Evolutionary conservation across 2,888 invertebrate genomes (phyloP).

Genomic region (Leptinotarsa juncta): DNA sequence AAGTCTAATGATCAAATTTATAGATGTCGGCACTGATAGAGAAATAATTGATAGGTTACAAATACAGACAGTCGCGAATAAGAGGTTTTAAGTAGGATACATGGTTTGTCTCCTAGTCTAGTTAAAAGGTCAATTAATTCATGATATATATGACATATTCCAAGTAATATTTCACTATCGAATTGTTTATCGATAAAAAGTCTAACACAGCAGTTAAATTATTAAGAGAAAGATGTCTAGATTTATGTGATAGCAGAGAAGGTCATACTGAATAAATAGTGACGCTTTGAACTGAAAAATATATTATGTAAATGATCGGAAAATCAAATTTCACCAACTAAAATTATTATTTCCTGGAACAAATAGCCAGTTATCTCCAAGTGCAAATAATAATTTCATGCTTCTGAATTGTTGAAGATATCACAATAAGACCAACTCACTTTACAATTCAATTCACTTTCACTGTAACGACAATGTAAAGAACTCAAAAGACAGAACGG

Average conservation of each 20-base stretch:
- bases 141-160: conserved; percentile 34
- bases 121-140: conserved; percentile 35
- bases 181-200: conserved; percentile 29
- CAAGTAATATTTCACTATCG: conserved; percentile 24
- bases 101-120: conserved; percentile 31
- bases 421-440: too few species aligned
- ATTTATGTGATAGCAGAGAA: conserved; percentile 3
- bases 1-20: background rate
- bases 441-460: too few species aligned
- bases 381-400: too few species aligned
- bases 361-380: too few species aligned
- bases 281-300: background rate
- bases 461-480: too few species aligned
- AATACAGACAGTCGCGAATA: conserved; percentile 27
- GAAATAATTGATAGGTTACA: conserved; percentile 6
- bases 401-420: too few species aligned
- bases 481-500: too few species aligned
- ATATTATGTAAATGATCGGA: background rate
- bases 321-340: too few species aligned
- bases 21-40: background rate
- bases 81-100: conserved; percentile 21
- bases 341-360: too few species aligned
- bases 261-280: background rate
- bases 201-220: conserved; percentile 6
- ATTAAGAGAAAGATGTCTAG: background rate